These are phyloP conservation scores for Hermetia illucens DNA, from an alignment of 1,140 invertebrate genomes.

Conservation along the genomic window DNA sequence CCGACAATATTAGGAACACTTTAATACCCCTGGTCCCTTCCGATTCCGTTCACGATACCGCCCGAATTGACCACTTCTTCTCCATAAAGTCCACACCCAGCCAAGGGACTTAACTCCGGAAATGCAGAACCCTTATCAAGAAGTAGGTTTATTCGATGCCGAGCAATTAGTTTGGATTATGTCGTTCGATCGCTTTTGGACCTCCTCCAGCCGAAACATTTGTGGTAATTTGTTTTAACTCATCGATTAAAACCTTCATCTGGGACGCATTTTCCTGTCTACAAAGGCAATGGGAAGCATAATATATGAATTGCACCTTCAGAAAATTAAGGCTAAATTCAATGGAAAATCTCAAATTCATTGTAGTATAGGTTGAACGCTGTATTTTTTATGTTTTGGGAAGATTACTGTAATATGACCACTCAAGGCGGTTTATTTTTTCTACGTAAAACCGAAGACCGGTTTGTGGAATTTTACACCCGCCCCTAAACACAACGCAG, in stretches of 20 bases:
- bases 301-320: too few species aligned
- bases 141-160: conserved; percentile 75
- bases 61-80: conserved; percentile 70
- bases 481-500: too few species aligned
- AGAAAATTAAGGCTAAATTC: too few species aligned
- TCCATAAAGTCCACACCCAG: conserved; percentile 69
- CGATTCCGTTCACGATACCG: conserved; percentile 81
- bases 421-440: too few species aligned
- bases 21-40: conserved; percentile 62
- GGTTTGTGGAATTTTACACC: too few species aligned
- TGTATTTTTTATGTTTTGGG: too few species aligned
- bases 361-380: too few species aligned
- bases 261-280: conserved; percentile 60
- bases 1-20: too few species aligned
- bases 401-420: too few species aligned
- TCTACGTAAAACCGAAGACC: too few species aligned
- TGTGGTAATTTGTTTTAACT: conserved; percentile 46
- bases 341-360: too few species aligned
- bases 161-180: conserved; percentile 74
- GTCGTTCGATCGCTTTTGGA: conserved; percentile 52
- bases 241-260: conserved; percentile 55
- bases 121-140: conserved; percentile 78
- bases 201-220: conserved; percentile 57
- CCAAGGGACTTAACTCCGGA: conserved; percentile 83
- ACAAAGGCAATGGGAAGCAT: conserved; percentile 23